Percentiles rank a stretch among this genome's conserved stretches.
Evolutionary conservation across 2,888 invertebrate genomes (phyloP).

Genomic region (Drosophila planitibia): DNA sequence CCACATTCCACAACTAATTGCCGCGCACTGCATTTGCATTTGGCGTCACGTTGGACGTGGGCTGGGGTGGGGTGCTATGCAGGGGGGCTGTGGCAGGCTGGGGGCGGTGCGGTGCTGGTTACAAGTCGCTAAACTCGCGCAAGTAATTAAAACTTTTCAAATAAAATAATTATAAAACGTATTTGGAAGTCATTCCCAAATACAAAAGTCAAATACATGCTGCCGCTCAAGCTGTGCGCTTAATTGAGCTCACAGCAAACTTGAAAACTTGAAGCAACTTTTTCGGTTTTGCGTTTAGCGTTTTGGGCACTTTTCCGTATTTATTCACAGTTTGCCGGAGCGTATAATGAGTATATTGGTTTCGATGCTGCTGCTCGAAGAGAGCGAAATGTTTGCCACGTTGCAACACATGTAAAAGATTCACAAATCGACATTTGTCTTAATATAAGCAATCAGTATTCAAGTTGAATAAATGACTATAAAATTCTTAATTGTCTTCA

Average conservation of each 20-base stretch:
- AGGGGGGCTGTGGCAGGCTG: neutral
- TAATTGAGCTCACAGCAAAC: conserved; percentile 56
- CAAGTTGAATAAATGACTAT: neutral
- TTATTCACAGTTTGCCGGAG: neutral
- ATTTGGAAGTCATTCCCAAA: conserved; percentile 64
- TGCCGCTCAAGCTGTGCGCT: conserved; percentile 43
- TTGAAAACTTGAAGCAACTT: conserved; percentile 40
- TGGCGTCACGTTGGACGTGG: neutral
- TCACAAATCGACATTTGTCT: neutral
- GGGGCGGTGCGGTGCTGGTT: neutral
- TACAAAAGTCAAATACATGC: conserved; percentile 74
- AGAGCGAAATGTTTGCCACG: neutral
- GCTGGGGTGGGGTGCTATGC: neutral
- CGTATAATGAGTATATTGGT: neutral
- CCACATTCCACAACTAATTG: conserved; percentile 24
- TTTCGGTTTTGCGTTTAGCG: conserved; percentile 4
- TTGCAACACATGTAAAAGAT: neutral
- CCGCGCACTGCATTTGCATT: conserved; percentile 45
- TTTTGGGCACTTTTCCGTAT: neutral
- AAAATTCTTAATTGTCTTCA: neutral
- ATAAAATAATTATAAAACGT: conserved; percentile 76
- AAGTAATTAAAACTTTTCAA: conserved; percentile 80
- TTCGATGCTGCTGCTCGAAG: no score
- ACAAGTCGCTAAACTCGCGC: conserved; percentile 36
- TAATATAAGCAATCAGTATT: neutral